phyloP scores from a whole-genome alignment of 2,113 vertebrate genomes.

The Narcine bancroftii region DNA sequence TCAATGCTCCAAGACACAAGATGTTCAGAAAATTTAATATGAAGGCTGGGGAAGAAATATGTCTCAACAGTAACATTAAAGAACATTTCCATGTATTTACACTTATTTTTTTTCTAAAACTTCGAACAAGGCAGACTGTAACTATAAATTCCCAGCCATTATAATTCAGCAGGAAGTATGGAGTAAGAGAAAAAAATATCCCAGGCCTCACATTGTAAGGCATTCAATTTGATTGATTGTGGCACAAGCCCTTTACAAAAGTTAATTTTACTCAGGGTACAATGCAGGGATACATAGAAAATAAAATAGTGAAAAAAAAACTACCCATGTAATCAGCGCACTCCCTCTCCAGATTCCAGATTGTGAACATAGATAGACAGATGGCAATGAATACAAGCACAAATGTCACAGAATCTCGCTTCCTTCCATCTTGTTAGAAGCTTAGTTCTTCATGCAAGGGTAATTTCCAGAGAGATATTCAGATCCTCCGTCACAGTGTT shows the following conservation, averaged over 20 bases:
- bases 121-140: neutral
- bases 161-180: neutral
- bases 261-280: neutral
- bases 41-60: neutral
- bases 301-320: neutral
- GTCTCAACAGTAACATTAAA: neutral
- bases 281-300: neutral
- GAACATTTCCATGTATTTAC: neutral
- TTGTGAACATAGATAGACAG: neutral
- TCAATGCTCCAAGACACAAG: neutral
- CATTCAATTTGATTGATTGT: neutral
- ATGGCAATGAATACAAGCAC: constrained; percentile 21
- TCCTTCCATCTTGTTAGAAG: neutral
- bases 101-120: neutral
- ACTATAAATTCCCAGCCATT: neutral
- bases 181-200: neutral
- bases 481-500: neutral
- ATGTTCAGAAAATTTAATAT: neutral
- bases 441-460: neutral
- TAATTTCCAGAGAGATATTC: neutral
- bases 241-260: neutral
- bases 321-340: neutral
- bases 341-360: neutral
- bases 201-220: neutral
- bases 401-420: neutral